Base-by-base conservation (phyloP, 2,113 vertebrate species). In the Pavo muticus region DNA sequence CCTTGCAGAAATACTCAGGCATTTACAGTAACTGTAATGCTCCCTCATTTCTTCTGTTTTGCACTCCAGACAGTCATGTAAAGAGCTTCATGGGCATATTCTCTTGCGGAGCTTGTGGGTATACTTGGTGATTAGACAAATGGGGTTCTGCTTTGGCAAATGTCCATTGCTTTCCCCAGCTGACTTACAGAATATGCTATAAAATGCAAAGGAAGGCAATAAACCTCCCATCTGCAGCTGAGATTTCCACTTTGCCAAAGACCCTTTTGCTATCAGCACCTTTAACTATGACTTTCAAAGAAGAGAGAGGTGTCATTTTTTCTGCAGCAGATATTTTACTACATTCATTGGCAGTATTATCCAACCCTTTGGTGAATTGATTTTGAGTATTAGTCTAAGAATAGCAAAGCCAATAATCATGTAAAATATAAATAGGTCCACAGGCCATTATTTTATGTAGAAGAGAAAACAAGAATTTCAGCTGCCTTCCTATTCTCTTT, bases 81-180 rank as follows among this genome's bases (percentile, higher is more conserved):
- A 87, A 96, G 70, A 93, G 87, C 63, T 96, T 78, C 94, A 90
- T 0, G 37, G 65, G 68, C 83, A 70, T 95, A 95, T 93, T 95
- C 94, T 95, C 94, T 81, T 84, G 93, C 6, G 21, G 86, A 96
- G 70, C 90, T 95, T 95, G 91, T 95, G 93, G 93, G 93, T 94
- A 96, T 96, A 93, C 83, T 95, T 95, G 95, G 91, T 97, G 95
- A 96, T 93, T 96, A 97, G 88, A 95, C 93, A 95, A 97, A 95
- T 94, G 93, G 96, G 94, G 94, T 76, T 95, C 94, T 94, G 80
- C 84, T 81, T 93, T 96, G 93, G 94, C 96, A 97, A 97, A 94
- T 94, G 86, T 94, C 95, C 96, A 95, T 95, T 72, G 76, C 88
- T 94, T 97, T 95, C 95, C 95, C 90, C 95, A 95, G 75, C 90